Evolutionary conservation across 2,888 invertebrate species (phyloP), one percentile per base, ranked within the genome.

Genomic region (Drosophila greeni): DNA sequence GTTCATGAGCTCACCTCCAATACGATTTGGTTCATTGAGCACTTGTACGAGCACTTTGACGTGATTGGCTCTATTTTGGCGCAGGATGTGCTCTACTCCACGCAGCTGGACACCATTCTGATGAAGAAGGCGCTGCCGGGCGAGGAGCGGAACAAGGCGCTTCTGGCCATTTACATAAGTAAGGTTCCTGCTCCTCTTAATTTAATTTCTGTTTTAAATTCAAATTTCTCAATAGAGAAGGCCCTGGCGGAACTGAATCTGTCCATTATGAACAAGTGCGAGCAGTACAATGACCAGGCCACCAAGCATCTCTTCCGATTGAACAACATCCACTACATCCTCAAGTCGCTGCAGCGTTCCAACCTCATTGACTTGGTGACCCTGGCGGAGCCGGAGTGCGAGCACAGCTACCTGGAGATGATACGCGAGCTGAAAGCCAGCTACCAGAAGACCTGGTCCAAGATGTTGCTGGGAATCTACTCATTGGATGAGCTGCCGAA

Each of bases 1-100:
- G 99, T 99, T 33, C 98, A 98, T 87, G 97, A 99, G 89, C 91
- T 97, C 65, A 97, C 98, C 0, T 97, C 95, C 69, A 97, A 98
- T 85, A 96, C 97, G 43, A 92, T 98, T 76, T 95, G 97, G 85
- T 96, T 98, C 89, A 91, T 97, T 77, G 97, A 97, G 87, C 95
- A 97, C 86, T 90, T 98, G 52, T 91, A 93, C 18, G 93, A 94
- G 61, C 95, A 95, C 84, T 91, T 92, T 37, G 94, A 94, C 80
- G 94, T 94, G 0, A 93, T 95, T 36, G 90, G 90, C 1, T 90
- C 91, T 12, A 93, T 94, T 66, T 86, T 94, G 45, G 90, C 89
- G 4, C 91, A 91, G 74, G 93, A 94, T 81, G 88, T 90, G 1
- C 88, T 89, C 24, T 92, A 92, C 82, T 88, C 89, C 12, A 90